Percentiles rank a stretch among this genome's conserved stretches.
Conservation (phyloP, 2,888 invertebrate species). For the Meloe dianella region DNA sequence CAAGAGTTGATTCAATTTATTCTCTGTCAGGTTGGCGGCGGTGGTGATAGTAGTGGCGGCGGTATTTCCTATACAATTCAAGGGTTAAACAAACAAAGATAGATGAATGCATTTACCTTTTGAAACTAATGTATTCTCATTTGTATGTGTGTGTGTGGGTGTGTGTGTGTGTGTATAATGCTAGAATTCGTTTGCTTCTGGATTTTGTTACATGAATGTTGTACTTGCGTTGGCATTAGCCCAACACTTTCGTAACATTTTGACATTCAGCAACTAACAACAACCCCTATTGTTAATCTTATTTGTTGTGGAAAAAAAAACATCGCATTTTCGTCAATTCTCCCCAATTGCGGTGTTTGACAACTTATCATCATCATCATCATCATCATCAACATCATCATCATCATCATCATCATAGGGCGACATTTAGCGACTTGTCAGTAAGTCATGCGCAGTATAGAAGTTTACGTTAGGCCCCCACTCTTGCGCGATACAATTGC, state of each 20-base stretch:
- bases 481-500: too few relatives aligned
- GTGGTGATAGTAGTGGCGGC: conserved; percentile 11
- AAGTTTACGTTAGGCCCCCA: too few relatives aligned
- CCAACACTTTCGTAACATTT: neutral
- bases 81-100: neutral
- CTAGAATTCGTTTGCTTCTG: neutral
- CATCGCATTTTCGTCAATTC: too few relatives aligned
- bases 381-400: too few relatives aligned
- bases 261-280: neutral
- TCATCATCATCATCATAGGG: too few relatives aligned
- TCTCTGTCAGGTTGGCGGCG: conserved; percentile 10
- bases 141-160: conserved; percentile 6
- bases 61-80: neutral
- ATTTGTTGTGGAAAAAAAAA: too few relatives aligned
- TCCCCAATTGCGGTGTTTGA: neutral
- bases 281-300: too few relatives aligned
- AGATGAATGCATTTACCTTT: conserved; percentile 18
- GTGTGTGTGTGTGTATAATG: neutral
- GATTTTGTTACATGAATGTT: neutral
- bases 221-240: neutral
- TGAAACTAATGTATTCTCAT: conserved; percentile 24
- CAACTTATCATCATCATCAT: neutral
- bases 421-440: too few relatives aligned
- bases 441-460: too few relatives aligned
- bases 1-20: conserved; percentile 22